Conservation (phyloP, 1,140 invertebrate species). For the Trachymyrmex cornetzi region DNA sequence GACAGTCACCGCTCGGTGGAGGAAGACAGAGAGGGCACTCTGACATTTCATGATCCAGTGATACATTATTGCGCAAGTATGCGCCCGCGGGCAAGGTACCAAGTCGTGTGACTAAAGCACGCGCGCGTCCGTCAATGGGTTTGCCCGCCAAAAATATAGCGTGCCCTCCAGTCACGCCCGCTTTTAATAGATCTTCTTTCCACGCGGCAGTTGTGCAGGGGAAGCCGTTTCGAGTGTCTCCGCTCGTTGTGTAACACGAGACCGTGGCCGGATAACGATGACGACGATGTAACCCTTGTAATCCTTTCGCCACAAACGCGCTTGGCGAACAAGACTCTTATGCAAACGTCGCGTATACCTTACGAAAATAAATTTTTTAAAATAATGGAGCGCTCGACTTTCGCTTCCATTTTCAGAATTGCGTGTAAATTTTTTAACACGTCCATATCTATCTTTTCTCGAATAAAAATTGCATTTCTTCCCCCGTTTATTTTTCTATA, state of each 20-base stretch:
- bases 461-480: conserved; percentile 12
- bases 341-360: not conserved
- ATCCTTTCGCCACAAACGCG: conserved; percentile 15
- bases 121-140: conserved; percentile 45
- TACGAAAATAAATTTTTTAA: no score
- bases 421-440: not conserved
- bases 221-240: conserved; percentile 37
- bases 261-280: conserved; percentile 39
- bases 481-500: conserved; percentile 5
- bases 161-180: conserved; percentile 17
- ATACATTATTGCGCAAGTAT: conserved; percentile 65
- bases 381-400: no score
- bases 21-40: conserved; percentile 26
- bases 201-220: not conserved
- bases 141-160: conserved; percentile 49
- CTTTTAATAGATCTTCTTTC: conserved; percentile 54
- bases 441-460: not conserved
- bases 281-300: conserved; percentile 48
- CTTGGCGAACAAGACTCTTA: not conserved
- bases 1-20: not conserved
- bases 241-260: conserved; percentile 48
- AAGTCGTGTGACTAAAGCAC: conserved; percentile 43
- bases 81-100: conserved; percentile 30
- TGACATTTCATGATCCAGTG: conserved; percentile 69
- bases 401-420: not conserved